Base-by-base conservation (phyloP, 2,113 vertebrate genomes). In the Zosterops hypoxanthus region DNA sequence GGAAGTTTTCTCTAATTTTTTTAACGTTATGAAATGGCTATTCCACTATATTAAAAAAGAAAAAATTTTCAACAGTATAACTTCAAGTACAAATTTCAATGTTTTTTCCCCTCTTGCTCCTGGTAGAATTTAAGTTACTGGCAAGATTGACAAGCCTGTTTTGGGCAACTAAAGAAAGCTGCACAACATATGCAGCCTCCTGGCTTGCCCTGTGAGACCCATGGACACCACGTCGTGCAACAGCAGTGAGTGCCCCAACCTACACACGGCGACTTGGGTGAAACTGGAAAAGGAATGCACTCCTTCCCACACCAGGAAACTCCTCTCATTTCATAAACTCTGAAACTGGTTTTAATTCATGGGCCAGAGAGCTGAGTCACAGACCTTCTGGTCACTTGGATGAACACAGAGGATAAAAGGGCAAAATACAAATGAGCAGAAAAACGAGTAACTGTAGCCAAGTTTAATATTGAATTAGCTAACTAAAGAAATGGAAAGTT, bases 151-250 rank as follows among this genome's bases (percentile, higher is more conserved):
- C 7, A 59, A 91, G 56, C 14, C 69, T 59, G 2, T 29, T 56
- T 71, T 36, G 34, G 19, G 34, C 42, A 44, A 3, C 15, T 17
- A 68, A 42, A 41, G 47, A 78, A 63, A 85, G 66, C 52, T 44
- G 47, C 25, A 42, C 0, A 1, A 36, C 2, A 2, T 36, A 49
- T 11, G 17, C 20, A 66, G 55, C 12, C 53, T 68, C 36, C 25
- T 34, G 39, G 6, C 14, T 34, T 31, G 9, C 14, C 22, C 44
- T 21, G 46, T 3, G 8, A 69, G n/a, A 47, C 12, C 53, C 52
- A 25, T 0, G 16, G 53, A 36, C 33, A 44, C 13, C 5, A 16
- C 0, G 1, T 41, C 0, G 0, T 19, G 25, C 50, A 47, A 28
- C 31, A 26, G 21, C 8, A 75, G n/a, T 17, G 46, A 42, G 47